A percentile compares a stretch with the other conserved stretches of the same genome.
Conservation (phyloP, 2,888 invertebrate species). For the Caradrina clavipalpis region DNA sequence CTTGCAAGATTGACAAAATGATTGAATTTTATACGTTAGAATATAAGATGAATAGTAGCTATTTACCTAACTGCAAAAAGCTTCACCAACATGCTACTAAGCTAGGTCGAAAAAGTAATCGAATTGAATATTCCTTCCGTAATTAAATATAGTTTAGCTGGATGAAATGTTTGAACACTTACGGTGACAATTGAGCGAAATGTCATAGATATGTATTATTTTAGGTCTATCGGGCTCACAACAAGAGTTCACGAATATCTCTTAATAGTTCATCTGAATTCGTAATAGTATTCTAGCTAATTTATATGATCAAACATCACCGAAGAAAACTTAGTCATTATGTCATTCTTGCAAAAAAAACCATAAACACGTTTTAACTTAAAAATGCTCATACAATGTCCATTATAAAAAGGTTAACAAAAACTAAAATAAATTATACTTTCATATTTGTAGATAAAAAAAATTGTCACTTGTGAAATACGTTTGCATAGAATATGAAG, state of each 20-base stretch:
- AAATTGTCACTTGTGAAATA: slow-evolving; percentile 33
- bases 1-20: slow-evolving; percentile 57
- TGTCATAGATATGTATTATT: slow-evolving; percentile 33
- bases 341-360: slow-evolving; percentile 53
- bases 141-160: neutral
- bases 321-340: slow-evolving; percentile 22
- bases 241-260: neutral
- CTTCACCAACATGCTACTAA: neutral
- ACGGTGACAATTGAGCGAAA: slow-evolving; percentile 34
- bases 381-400: slow-evolving; percentile 48
- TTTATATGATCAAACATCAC: neutral
- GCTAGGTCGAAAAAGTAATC: neutral
- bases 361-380: slow-evolving; percentile 36
- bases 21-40: neutral
- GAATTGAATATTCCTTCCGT: neutral
- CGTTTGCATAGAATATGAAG: slow-evolving; percentile 9
- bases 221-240: slow-evolving; percentile 9
- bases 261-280: neutral
- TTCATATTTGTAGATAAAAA: slow-evolving; percentile 30
- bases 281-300: neutral
- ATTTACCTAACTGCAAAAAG: neutral
- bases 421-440: slow-evolving; percentile 46
- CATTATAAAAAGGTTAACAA: slow-evolving; percentile 5
- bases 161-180: slow-evolving; percentile 30
- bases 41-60: neutral